Evolutionary conservation across 2,113 vertebrate genomes (phyloP).

Genomic region (Nibea coibor): DNA sequence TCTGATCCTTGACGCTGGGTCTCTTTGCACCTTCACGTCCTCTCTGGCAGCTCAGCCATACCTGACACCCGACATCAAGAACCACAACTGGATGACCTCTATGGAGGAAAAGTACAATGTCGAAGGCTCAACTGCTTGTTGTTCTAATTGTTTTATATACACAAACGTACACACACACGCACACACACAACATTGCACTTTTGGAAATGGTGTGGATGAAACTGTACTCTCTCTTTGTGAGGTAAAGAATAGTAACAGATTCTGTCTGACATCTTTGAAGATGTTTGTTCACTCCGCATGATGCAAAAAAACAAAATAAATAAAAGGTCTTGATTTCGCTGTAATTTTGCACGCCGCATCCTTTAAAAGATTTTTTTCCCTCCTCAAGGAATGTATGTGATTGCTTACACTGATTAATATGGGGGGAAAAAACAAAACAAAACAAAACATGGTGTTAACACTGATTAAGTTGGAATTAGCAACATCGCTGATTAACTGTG

Average conservation of each 20-base stretch:
- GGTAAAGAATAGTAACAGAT: constrained; percentile 49
- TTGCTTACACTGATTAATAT: constrained; percentile 56
- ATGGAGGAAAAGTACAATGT: neutral
- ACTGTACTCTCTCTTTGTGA: constrained; percentile 33
- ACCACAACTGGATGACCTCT: constrained; percentile 26
- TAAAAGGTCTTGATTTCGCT: constrained; percentile 40
- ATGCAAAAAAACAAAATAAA: constrained; percentile 46
- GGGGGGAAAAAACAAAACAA: constrained; percentile 80
- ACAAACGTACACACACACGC: neutral
- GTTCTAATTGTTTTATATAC: constrained; percentile 30
- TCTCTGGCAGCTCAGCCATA: neutral
- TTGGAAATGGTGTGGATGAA: constrained; percentile 33
- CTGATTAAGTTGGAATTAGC: constrained; percentile 75
- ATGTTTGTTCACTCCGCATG: constrained; percentile 30
- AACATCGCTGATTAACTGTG: constrained; percentile 18
- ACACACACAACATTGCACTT: constrained; percentile 53
- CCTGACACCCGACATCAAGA: constrained; percentile 12
- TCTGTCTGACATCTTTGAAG: constrained; percentile 24
- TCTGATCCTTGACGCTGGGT: constrained; percentile 10
- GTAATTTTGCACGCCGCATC: constrained; percentile 32
- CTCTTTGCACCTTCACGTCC: constrained; percentile 9
- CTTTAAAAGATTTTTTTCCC: constrained; percentile 20
- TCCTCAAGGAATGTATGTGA: constrained; percentile 45
- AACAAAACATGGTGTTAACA: constrained; percentile 82
- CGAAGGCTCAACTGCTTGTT: constrained; percentile 40